Base-by-base conservation (phyloP, 2,888 invertebrate genomes). In the Oeneis ivallda region DNA sequence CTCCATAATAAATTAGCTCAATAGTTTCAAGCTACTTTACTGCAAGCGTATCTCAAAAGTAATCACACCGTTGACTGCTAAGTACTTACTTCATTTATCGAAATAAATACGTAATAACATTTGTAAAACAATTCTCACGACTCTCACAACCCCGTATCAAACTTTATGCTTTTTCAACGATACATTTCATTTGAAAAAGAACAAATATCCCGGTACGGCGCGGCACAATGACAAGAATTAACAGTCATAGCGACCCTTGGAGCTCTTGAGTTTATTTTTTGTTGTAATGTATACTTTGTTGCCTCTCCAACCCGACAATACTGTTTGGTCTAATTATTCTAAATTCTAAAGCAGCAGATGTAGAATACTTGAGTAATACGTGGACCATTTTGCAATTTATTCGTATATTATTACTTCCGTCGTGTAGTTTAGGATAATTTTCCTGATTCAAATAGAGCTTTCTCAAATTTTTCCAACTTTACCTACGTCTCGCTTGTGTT, bases 211-310 rank as follows among this genome's bases (percentile, higher is more conserved):
- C 77, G 76, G 78, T 78, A 81, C 72, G 75, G 72, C 62, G 63
- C 58, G 78, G 77, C 82, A 89, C 90, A 90, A 90, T 88, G 84
- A 87, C 83, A 86, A 79, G 87, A 87, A 87, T 86, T 85, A 86
- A 85, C 84, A 83, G 84, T 81, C 83, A 81, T 81, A 80, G 78
- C 80, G 84, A 81, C 85, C 86, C 85, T 85, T 78, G 73, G 74
- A 71, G 76, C 81, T 76, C 87, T 89, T 75, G 78, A 87, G 74
- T 56, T 56, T 56, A 71, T 79, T 86, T 89, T 86, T 83, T 89
- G 74, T 76, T 85, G 91, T 84, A 91, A 91, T 87, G 85, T 90
- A 91, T 87, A 91, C 91, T 87, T 85, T 87, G 86, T 82, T 80
- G 80, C 79, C 76, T 52, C 76, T 52, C 74, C 75, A 80, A 78